Base-by-base conservation (phyloP, 37 sponge, comb jelly and placozoan species). In the Halichondria panicea region DNA sequence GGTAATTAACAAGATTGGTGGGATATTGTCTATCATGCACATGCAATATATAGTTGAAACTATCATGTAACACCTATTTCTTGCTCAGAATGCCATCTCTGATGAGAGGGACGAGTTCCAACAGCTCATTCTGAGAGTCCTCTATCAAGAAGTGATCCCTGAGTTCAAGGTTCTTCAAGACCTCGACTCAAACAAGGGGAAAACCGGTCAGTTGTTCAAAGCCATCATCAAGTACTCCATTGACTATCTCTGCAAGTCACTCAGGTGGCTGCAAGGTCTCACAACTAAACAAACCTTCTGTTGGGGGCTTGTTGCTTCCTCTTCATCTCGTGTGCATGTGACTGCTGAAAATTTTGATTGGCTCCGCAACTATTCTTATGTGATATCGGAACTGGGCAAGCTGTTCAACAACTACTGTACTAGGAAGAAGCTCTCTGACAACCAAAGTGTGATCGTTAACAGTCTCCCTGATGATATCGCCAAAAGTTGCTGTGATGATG, bases 251-350 rank as follows among this genome's bases (percentile, higher is more conserved):
- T 59, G 45, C 33, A 46, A 38, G 25, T 43, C 71, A 22, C 66
- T 78, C 27, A 64, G 44, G 12, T 85, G 86, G 86, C 55, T 85
- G 1, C 21, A 43, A 3, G 39, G 36, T 30, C 68, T 78, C 35
- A 52, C 86, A 19, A 25, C 72, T 38, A 72, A 68, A 46, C 87
- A 86, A 53, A 41, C 39, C 4, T 86, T 86, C 70, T 86, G 81
- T 37, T 86, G 87, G 87, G 87, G 87, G 1, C 44, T 86, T 27
- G 58, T 86, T 13, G 74, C 87, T 43, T 46, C 81, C 24, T 74
- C 68, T 39, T 74, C 61, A 39, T 46, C 59, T 3, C 79, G 80
- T 60, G 66, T 86, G 21, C 35, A 31, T 31, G 42, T 74, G 33
- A 57, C 68, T 1, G 48, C 5, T 37, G 81, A 86, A 30, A 74